Base-by-base conservation (phyloP, 2,797 vertebrate genomes). In the Thaleichthys pacificus region DNA sequence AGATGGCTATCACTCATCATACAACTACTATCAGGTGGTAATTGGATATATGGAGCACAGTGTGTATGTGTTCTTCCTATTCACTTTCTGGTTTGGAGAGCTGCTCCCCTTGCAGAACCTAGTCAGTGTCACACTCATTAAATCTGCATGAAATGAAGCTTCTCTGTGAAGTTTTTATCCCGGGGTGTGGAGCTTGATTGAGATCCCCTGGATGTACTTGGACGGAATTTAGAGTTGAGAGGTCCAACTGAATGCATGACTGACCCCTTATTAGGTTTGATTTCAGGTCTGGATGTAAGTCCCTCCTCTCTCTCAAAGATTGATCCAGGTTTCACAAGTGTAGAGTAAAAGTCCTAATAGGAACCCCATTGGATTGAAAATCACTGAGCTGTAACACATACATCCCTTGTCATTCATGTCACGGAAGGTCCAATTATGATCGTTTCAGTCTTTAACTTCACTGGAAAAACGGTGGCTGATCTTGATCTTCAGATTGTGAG, bases 201-300 rank as follows among this genome's bases (percentile, higher is more conserved):
- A 82, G 78, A 86, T 87, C 78, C 75, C 57, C 61, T 15, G 75
- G 82, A 89, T 67, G 73, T n/a, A 51, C 66, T 69, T 28, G 19
- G 12, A 79, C 49, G 56, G 74, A 86, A 87, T 88, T 66, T 76
- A 82, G 79, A 76, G 56, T 82, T 84, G 73, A 79, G 68, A 80
- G 77, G 68, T 74, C 74, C 70, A 42, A 1, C 77, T 80, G 66
- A 72, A 62, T 61, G 79, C 81, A 80, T 73, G 72, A 86, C 72
- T 80, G 82, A 84, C 66, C 78, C 58, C 73, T 81, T 81, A 87
- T 87, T 85, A 86, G 75, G 70, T 57, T 78, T 71, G 81, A 84
- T 79, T 81, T 81, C 78, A 79, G 72, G 76, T 85, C 74, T 77
- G 15, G 30, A 62, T 73, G 65, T 79, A 72, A 66, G 74, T 54